These are phyloP conservation scores for Lissonota sp. DNA, from an alignment of 2,888 invertebrate genomes.

Conservation along the genomic window DNA sequence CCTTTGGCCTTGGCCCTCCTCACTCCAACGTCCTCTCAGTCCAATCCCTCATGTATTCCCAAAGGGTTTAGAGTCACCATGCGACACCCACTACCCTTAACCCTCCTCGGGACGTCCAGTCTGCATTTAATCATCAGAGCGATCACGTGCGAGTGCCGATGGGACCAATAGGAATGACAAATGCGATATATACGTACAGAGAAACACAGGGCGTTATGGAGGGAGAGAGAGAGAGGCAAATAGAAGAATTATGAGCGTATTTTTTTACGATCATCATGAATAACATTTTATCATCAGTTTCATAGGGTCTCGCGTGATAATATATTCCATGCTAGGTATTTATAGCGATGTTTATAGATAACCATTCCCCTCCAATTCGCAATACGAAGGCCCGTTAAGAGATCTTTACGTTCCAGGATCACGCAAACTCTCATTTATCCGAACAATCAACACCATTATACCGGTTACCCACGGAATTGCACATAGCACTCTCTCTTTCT, in stretches of 20 bases:
- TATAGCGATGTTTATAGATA: constrained; percentile 12
- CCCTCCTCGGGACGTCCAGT: constrained; percentile 38
- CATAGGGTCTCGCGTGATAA: constrained; percentile 41
- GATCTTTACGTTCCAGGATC: constrained; percentile 41
- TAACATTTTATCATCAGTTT: constrained; percentile 46
- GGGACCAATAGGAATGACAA: constrained; percentile 56
- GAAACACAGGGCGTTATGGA: constrained; percentile 6
- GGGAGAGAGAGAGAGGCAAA: constrained; percentile 5
- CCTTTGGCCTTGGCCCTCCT: constrained; percentile 14
- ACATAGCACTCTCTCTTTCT: not conserved
- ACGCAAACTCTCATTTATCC: constrained; percentile 42
- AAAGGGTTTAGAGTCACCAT: constrained; percentile 18
- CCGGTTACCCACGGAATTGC: too few relatives aligned
- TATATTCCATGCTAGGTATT: constrained; percentile 22
- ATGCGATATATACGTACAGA: not conserved
- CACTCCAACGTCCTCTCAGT: constrained; percentile 26
- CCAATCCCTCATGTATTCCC: constrained; percentile 15
- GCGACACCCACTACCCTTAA: constrained; percentile 1
- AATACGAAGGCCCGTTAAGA: constrained; percentile 39
- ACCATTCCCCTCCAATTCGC: constrained; percentile 29
- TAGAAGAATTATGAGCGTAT: constrained; percentile 2
- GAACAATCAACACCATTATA: not conserved
- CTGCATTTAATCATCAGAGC: constrained; percentile 62
- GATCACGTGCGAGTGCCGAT: constrained; percentile 56
- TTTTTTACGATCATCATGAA: constrained; percentile 28